Conservation (phyloP, 2,797 vertebrate species). For the Muraenolepis orangiensis region DNA sequence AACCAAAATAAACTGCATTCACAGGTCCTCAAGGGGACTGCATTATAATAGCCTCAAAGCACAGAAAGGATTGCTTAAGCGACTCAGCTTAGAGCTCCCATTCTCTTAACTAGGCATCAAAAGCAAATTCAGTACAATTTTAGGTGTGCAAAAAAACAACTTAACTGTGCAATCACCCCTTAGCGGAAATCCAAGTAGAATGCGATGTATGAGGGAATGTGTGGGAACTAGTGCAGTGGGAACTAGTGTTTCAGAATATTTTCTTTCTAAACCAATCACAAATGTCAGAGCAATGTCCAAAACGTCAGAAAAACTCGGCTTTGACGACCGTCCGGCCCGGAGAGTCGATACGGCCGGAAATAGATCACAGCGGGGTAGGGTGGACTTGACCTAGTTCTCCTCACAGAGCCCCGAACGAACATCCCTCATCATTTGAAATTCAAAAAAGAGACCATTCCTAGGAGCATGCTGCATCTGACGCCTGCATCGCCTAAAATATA, state of each 20-base stretch:
- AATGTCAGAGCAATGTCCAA: slow-evolving; percentile 4
- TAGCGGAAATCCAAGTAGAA: slow-evolving; percentile 2
- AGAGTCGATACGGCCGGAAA: slow-evolving; percentile 38
- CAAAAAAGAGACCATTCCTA: slow-evolving; percentile 48
- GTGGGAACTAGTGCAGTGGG: too few relatives aligned
- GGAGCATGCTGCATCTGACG: slow-evolving; percentile 36
- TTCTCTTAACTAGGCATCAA: slow-evolving; percentile 27
- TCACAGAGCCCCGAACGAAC: slow-evolving; percentile 37
- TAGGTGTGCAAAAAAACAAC: slow-evolving; percentile 30
- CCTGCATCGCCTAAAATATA: slow-evolving; percentile 12
- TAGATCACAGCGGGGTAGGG: slow-evolving; percentile 40
- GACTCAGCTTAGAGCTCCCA: slow-evolving; percentile 16
- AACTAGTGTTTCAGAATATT: slow-evolving; percentile 5
- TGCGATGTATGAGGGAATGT: slow-evolving; percentile 10
- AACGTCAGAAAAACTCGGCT: neutral
- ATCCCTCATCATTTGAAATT: slow-evolving; percentile 50
- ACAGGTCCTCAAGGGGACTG: slow-evolving; percentile 5
- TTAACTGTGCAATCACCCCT: slow-evolving; percentile 31
- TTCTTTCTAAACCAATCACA: slow-evolving; percentile 1
- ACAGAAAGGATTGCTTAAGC: slow-evolving; percentile 18
- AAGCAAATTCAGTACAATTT: slow-evolving; percentile 26
- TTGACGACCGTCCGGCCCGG: neutral
- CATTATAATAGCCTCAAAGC: slow-evolving; percentile 21
- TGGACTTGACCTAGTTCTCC: slow-evolving; percentile 66
- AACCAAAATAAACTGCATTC: slow-evolving; percentile 21